Evolutionary conservation across 2,113 vertebrate genomes (phyloP).

Genomic region (Chrysochloris asiatica): DNA sequence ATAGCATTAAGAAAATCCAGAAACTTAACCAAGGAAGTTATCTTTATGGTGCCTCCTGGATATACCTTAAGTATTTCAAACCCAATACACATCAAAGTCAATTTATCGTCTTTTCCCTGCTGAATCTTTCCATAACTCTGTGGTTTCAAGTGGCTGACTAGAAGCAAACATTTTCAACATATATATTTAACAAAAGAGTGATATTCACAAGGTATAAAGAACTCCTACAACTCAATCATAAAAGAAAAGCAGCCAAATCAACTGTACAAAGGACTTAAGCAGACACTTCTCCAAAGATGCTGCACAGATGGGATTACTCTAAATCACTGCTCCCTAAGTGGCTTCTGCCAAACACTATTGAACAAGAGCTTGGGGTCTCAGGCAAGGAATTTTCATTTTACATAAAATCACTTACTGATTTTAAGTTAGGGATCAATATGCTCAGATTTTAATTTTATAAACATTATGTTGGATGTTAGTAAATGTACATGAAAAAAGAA

Average conservation of each 20-base stretch:
- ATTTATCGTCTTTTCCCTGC: too few relatives aligned
- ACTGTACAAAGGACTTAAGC: background rate
- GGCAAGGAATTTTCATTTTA: background rate
- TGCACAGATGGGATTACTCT: background rate
- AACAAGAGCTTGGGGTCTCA: background rate
- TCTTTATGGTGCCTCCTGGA: background rate
- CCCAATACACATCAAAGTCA: background rate
- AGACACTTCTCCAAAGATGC: too few relatives aligned
- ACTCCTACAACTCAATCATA: too few relatives aligned
- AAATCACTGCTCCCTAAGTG: background rate
- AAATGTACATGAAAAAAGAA: too few relatives aligned
- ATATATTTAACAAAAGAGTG: background rate
- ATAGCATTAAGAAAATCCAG: conserved; percentile 28
- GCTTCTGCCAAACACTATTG: background rate
- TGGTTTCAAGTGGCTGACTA: background rate
- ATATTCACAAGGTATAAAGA: background rate
- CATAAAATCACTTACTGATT: background rate
- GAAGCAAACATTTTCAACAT: background rate
- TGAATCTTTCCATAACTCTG: background rate
- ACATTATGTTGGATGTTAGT: background rate
- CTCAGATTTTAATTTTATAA: background rate
- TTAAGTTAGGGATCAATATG: background rate
- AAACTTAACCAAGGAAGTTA: background rate
- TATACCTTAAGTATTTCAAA: background rate
- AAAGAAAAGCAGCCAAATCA: conserved; percentile 5